Evolutionary conservation across 1,140 invertebrate species (phyloP), one percentile per base, ranked within the genome.

Genomic region (Monomorium pharaonis): DNA sequence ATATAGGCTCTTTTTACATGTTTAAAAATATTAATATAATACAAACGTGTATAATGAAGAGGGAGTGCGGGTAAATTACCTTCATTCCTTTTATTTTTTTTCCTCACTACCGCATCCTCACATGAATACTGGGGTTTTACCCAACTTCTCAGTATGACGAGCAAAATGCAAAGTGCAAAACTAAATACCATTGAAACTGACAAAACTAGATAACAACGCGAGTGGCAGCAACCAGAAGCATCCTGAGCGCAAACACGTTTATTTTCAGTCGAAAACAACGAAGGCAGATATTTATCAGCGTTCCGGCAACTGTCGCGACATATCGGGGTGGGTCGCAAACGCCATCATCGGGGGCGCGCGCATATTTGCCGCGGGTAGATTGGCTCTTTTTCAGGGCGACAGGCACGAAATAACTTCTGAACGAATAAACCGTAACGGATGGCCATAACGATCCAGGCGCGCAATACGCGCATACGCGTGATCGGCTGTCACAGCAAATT

Each of bases 361-460:
- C 75, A 80, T 80, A 84, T 78, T 85, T 58, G 76, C 78, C 81
- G 70, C 81, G 70, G 74, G 74, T 77, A 77, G 81, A 84, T 84
- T 76, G 81, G 70, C 81, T 77, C 74, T 84, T 84, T 84, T 84
- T 84, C 81, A 84, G 69, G 60, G n/a, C 81, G 81, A 84, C 81
- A 84, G 81, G 72, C 70, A 63, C 81, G 70, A 77, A 84, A 84
- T 84, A 84, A 84, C 84, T 81, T 81, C 77, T 81, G 77, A 81
- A 72, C 77, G 84, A 86, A 86, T 83, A 86, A 86, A 86, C 65
- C 84, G 54, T 86, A 81, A 86, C 84, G 84, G 84, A 78, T 81
- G 76, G 77, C 65, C 76, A 69, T 81, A 80, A 81, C 84, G 77
- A 81, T 86, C 24, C 77, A 49, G 49, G 63, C 62, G 63, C 14